phyloP scores from a whole-genome alignment of 2,888 invertebrate species.

The Urechis unicinctus region DNA sequence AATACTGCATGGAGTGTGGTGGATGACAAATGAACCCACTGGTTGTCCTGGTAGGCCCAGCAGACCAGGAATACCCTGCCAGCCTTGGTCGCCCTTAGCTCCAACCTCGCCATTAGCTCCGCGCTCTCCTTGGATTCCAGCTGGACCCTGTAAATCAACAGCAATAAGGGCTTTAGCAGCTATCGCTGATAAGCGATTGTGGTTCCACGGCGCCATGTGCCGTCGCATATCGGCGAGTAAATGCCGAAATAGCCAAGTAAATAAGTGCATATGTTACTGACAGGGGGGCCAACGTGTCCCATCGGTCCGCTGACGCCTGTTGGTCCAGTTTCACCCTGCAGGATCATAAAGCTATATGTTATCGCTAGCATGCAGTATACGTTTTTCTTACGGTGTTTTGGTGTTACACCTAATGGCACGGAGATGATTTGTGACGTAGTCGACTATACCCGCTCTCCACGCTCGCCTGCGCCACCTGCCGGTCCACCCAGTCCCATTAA shows the following conservation, averaged over 20 bases:
- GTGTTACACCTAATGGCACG: too few species aligned
- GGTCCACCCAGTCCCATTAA: constrained; percentile 22
- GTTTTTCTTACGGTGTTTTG: too few species aligned
- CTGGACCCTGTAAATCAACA: constrained; percentile 1
- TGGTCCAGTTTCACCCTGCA: constrained; percentile 14
- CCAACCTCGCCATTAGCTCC: constrained; percentile 7
- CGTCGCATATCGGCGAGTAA: too few species aligned
- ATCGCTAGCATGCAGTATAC: neutral
- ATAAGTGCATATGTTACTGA: constrained; percentile 7
- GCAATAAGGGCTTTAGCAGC: neutral
- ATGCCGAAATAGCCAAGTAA: neutral
- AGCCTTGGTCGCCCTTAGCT: constrained; percentile 22
- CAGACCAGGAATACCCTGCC: constrained; percentile 21
- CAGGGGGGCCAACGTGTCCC: constrained; percentile 16
- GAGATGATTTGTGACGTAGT: too few species aligned
- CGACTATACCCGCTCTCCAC: constrained; percentile 23
- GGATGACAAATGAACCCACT: neutral
- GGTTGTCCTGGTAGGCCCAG: constrained; percentile 16
- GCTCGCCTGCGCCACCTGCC: constrained; percentile 21
- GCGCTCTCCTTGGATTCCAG: neutral
- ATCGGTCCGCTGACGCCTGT: constrained; percentile 11
- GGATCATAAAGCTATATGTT: neutral
- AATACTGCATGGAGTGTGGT: neutral
- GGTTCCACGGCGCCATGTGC: too few species aligned
- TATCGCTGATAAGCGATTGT: too few species aligned